Evolutionary conservation across 1,140 invertebrate species (phyloP).

Genomic region (Lepidostoma basale): DNA sequence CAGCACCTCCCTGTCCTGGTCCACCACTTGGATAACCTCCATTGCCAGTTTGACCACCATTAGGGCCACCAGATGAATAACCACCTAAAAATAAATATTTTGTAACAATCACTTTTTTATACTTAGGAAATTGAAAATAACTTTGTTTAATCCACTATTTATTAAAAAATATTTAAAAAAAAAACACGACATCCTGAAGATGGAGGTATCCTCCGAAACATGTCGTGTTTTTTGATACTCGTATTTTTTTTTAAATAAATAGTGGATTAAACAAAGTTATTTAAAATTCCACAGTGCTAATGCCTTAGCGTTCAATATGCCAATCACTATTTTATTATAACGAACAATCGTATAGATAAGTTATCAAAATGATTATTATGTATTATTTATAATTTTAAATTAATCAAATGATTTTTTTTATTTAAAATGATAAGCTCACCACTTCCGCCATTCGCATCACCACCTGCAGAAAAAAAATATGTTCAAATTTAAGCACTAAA

Average conservation of each 20-base stretch:
- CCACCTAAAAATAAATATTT: conserved; percentile 29
- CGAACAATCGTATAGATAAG: not conserved
- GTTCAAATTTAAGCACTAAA: not conserved
- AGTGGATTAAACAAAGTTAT: no score
- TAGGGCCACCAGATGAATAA: conserved; percentile 48
- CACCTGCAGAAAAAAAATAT: conserved; percentile 37
- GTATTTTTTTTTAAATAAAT: not conserved
- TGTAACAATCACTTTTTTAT: not conserved
- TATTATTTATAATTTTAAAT: not conserved
- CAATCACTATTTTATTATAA: conserved; percentile 15
- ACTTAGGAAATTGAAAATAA: no score
- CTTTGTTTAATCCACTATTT: no score
- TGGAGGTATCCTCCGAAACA: no score
- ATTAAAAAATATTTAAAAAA: conserved; percentile 1
- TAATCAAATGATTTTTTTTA: not conserved
- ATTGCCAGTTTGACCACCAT: conserved; percentile 46
- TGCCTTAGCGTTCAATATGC: no score
- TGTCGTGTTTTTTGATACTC: no score
- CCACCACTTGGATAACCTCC: conserved; percentile 45
- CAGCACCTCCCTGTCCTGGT: conserved; percentile 37
- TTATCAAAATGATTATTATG: no score
- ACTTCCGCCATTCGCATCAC: conserved; percentile 39
- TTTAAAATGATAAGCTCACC: conserved; percentile 11
- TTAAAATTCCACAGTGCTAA: no score
- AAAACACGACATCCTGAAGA: no score